Base-by-base conservation (phyloP, 1,140 invertebrate species). In the Melitaea cinxia region DNA sequence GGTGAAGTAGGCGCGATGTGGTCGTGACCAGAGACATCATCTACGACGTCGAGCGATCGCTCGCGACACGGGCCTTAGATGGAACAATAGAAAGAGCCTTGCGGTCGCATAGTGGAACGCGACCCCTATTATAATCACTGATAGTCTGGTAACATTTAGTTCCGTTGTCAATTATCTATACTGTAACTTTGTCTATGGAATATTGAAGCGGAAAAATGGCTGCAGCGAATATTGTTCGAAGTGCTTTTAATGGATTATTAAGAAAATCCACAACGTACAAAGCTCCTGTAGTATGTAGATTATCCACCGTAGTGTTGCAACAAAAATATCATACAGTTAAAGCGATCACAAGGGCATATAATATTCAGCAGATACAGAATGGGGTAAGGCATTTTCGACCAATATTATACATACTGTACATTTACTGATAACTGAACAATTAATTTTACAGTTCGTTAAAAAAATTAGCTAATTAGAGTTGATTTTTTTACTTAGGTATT, bases 201-300 rank as follows among this genome's bases (percentile, higher is more conserved):
- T 73, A 72, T 70, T 73, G 72, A 78, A 73, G 74, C 75, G 72
- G 62, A 80, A 87, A 88, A 88, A 90, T 90, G 88, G 88, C 88
- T 84, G 85, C 85, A 70, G 82, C 75, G 59, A 90, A 80, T 82
- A 72, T 90, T 77, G 76, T 82, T 70, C 83, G 85, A 73, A 88
- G 75, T 81, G 83, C 81, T 77, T 81, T 90, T 58, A 76, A 71
- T 77, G 85, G 85, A 78, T 82, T 90, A 78, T 73, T 89, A 72
- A 75, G 86, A 76, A 88, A 83, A 83, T 82, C 85, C 65, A 72
- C 79, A 6, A 70, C 73, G 15, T 82, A 79, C 68, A 84, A 70
- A 75, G 76, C 82, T 35, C 82, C 85, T 65, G 82, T 84, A 56
- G 79, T 83, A 72, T 88, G 85, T 64, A 73, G 85, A 63, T 75